Conservation (phyloP, 2,113 vertebrate species). For the Hypanus sabinus region DNA sequence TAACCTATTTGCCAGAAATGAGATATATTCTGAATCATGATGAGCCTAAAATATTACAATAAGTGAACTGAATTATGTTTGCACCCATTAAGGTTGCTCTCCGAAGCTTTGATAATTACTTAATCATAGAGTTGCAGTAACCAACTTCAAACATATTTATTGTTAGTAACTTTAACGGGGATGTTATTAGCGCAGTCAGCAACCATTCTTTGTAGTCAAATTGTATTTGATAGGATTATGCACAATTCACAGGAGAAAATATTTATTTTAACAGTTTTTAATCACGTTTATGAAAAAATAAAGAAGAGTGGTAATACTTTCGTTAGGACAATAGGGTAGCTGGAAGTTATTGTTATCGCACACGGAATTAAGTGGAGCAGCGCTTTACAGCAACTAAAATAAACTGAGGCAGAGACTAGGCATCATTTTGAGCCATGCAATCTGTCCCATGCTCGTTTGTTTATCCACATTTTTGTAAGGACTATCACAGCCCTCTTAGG, state of each 20-base stretch:
- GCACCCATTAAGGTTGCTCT: background rate
- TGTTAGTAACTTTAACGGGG: background rate
- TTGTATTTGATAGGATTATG: background rate
- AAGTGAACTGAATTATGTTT: background rate
- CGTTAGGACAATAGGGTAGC: background rate
- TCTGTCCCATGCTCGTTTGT: background rate
- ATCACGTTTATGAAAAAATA: background rate
- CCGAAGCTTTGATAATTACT: background rate
- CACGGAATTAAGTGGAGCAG: background rate
- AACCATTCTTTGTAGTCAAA: background rate
- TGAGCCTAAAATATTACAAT: too few relatives aligned
- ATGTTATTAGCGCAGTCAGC: background rate
- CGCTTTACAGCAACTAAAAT: background rate
- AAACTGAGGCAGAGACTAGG: background rate
- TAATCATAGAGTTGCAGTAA: background rate
- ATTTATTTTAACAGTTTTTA: background rate
- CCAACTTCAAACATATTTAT: background rate
- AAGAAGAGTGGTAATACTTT: background rate
- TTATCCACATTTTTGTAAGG: background rate
- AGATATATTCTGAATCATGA: background rate
- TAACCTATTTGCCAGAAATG: background rate
- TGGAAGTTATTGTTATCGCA: background rate
- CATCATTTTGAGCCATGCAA: background rate
- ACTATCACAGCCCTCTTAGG: background rate
- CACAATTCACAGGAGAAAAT: background rate